Base-by-base conservation (phyloP, 2,797 vertebrate species). In the Pempheris klunzingeri region DNA sequence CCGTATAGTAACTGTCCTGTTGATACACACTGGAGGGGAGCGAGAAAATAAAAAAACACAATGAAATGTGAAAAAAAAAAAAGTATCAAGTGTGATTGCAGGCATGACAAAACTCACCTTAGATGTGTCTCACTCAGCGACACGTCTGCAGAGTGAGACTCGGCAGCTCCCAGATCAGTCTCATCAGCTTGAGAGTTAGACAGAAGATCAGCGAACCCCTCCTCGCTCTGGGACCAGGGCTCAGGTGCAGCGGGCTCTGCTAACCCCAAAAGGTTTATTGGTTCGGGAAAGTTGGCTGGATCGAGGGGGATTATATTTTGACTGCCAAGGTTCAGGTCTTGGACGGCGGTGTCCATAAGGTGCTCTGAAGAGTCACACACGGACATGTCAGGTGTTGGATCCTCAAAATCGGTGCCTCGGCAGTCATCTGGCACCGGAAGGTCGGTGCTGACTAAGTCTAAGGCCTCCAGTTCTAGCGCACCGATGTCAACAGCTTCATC, bases 381-480 rank as follows among this genome's bases (percentile, higher is more conserved):
- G 32, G 53, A 68, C 39, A 53, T 57, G 34, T 85, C 83, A 17
- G 68, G 38, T 20, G 63, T 80, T 11, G 68, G 54, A 49, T 55
- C 52, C 61, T 69, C 74, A 47, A 77, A 78, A 24, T 77, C 65
- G 0, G 64, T 11, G 18, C 44, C 15, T 24, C 71, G 22, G 2
- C 36, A 41, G 54, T 78, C 57, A 3, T 54, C 26, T 14, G 76
- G 65, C 12, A 46, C 57, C 34, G 63, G 73, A 81, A 71, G 11
- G 14, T 84, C 71, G 66, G 39, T 13, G 75, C 65, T 32, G 72
- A 74, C 59, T 7, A 91, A 64, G 62, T 86, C 81, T 26, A 87
- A 59, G 14, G 83, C 63, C 74, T 92, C 88, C 36, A 89, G 34
- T 38, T 94, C 92, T 7, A 92, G 71, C 0, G 85, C 59, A 17